phyloP scores from a whole-genome alignment of 2,113 vertebrate genomes.

The Crotophaga sulcirostris region DNA sequence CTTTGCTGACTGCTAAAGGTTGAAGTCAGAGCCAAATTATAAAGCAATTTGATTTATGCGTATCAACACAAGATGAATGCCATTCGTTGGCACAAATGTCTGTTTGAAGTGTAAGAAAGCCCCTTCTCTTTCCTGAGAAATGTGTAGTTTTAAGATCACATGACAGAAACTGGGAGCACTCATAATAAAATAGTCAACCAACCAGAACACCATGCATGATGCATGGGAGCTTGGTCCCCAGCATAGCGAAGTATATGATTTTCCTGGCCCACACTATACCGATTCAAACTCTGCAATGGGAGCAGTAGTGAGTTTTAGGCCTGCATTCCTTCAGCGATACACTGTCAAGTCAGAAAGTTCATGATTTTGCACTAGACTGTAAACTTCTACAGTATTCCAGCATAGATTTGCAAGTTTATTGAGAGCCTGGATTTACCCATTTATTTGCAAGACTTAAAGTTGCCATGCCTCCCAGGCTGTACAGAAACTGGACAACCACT shows the following conservation, averaged over 20 bases:
- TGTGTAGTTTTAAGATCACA: background rate
- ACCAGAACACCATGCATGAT: accelerated
- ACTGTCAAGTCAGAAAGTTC: background rate
- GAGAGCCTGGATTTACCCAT: background rate
- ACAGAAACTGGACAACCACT: background rate
- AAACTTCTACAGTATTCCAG: background rate
- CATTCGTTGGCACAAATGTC: background rate
- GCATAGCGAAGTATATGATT: background rate
- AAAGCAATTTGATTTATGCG: background rate
- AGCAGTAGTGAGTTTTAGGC: background rate
- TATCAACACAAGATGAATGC: background rate
- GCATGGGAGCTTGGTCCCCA: background rate
- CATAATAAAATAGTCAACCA: background rate
- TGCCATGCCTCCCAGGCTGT: background rate
- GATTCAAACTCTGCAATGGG: background rate
- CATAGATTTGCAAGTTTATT: background rate
- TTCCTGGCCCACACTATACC: background rate
- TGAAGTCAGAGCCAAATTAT: background rate
- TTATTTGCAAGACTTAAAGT: background rate
- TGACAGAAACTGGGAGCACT: background rate
- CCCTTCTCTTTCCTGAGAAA: background rate
- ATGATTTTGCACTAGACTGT: background rate
- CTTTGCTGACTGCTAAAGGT: background rate
- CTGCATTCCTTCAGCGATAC: background rate
- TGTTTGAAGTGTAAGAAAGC: background rate